phyloP scores from a whole-genome alignment of 2,113 vertebrate species.

The Rhabdomys dilectus region DNA sequence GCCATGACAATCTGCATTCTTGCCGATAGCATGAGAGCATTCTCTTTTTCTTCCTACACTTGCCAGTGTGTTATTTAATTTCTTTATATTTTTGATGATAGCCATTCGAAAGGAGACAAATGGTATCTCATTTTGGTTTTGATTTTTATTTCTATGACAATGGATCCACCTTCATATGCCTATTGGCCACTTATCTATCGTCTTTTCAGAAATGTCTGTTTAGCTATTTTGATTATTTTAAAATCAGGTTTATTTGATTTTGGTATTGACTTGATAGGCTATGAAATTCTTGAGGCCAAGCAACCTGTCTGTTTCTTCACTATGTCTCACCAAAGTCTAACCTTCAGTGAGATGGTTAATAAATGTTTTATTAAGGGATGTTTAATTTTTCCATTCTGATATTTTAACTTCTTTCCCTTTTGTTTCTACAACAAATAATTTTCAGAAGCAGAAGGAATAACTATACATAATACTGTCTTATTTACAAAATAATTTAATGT shows the following conservation, averaged over 20 bases:
- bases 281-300: constrained; percentile 13
- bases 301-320: background rate
- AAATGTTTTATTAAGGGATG: constrained; percentile 10
- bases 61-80: background rate
- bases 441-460: constrained; percentile 2
- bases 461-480: background rate
- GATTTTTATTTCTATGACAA: background rate
- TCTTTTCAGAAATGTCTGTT: background rate
- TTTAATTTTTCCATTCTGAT: constrained; percentile 26
- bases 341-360: background rate
- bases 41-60: background rate
- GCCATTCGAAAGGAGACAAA: background rate
- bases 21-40: background rate
- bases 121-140: background rate
- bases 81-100: background rate
- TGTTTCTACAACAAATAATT: constrained; percentile 29
- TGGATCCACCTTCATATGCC: background rate
- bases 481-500: constrained; percentile 1
- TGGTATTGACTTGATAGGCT: background rate
- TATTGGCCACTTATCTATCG: background rate
- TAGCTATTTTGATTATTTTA: background rate
- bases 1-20: background rate
- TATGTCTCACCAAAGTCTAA: background rate
- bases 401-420: constrained; percentile 46
- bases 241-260: background rate